Percentiles rank a stretch among this genome's conserved stretches.
Evolutionary conservation across 2,113 vertebrate genomes (phyloP).

Genomic region (Tetrao urogallus): DNA sequence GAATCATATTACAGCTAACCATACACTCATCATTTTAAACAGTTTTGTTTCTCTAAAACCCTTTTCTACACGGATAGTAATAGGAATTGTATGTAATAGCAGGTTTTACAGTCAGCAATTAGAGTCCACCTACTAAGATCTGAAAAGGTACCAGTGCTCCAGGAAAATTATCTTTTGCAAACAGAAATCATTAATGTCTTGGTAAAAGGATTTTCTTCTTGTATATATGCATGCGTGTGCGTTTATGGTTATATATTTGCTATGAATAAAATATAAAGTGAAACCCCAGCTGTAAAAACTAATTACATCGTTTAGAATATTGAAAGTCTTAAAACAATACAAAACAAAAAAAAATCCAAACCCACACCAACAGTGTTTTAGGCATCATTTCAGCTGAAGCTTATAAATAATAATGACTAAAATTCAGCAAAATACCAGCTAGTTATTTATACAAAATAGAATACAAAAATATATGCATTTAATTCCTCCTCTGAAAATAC

Average conservation of each 20-base stretch:
- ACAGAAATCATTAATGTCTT: slow-evolving; percentile 56
- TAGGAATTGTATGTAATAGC: slow-evolving; percentile 18
- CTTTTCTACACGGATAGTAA: neutral
- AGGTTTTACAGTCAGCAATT: slow-evolving; percentile 28
- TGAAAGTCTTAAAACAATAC: neutral
- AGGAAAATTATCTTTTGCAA: slow-evolving; percentile 53
- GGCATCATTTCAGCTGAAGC: neutral
- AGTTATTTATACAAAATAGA: slow-evolving; percentile 5
- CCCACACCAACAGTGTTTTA: neutral
- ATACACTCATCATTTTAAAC: neutral
- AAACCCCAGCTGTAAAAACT: slow-evolving; percentile 20
- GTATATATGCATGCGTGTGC: neutral
- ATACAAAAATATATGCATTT: neutral
- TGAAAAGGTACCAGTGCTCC: slow-evolving; percentile 24
- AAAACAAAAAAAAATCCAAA: neutral
- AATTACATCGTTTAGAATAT: slow-evolving; percentile 52
- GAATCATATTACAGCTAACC: neutral
- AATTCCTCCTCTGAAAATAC: neutral
- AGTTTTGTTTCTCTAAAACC: slow-evolving; percentile 21
- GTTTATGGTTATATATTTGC: slow-evolving; percentile 59
- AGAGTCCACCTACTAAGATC: neutral
- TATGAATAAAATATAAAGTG: slow-evolving; percentile 69
- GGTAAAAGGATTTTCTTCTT: slow-evolving; percentile 47
- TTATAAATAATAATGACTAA: slow-evolving; percentile 14
- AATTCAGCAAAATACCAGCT: slow-evolving; percentile 12